Evolutionary conservation across 2,888 invertebrate species (phyloP), one percentile per base, ranked within the genome.

Genomic region (Drosophila testacea): DNA sequence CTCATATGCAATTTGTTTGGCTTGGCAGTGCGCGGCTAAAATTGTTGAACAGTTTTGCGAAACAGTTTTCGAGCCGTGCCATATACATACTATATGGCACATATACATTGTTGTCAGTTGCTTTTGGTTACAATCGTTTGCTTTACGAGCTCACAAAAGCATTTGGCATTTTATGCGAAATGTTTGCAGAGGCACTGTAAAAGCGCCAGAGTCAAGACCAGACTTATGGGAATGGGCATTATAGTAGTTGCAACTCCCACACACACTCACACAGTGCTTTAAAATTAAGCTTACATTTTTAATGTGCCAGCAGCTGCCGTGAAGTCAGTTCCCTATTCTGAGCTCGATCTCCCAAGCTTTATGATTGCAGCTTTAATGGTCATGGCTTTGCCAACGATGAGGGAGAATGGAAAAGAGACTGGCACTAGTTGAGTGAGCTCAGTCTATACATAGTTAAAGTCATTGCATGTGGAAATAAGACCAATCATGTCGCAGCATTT

Each of bases 1-100:
- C 83, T 82, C 81, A 85, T 82, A 85, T 82, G 85, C 74, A 82
- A 82, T 82, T 85, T 82, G 81, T 79, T 82, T 79, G 77, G 68
- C 68, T 76, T 66, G 62, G 62, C 65, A 60, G 59, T 39, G 41
- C 66, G 47, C 71, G 51, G 71, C 67, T 67, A 64, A 60, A 71
- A 76, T 72, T 64, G 69, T 69, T 81, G 60, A 73, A 70, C 84
- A 68, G 77, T 74, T 84, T 81, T 68, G 57, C 67, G 41, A 34
- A 60, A 52, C 75, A 69, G 72, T 71, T 77, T 75, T 39, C 52
- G 27, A 22, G 66, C 63, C 61, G 51, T 71, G 79, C 44, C 34
- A 52, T 22, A 10, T 30, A 30, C 7, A 52, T 9, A 27, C 39
- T 13, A 30, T 13, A 36, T 7, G 4, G 16, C 2, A 22, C 22